These are phyloP conservation scores for Ganaspis brasiliensis DNA, from an alignment of 2,888 invertebrate species.

Conservation along the genomic window DNA sequence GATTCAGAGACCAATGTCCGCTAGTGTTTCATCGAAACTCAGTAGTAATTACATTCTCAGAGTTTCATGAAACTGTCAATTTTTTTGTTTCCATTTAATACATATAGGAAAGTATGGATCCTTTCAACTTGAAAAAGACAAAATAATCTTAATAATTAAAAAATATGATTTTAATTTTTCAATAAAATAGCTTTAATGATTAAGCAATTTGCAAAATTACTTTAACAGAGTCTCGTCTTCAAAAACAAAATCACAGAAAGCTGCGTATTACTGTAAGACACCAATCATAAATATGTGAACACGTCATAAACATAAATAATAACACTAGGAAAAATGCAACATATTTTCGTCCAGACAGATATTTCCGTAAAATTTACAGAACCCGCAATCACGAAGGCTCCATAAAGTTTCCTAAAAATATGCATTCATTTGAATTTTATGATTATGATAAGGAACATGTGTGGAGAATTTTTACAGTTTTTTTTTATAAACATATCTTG, in stretches of 20 bases:
- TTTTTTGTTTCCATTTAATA: not conserved
- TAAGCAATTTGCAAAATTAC: too few relatives aligned
- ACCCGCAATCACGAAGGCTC: not conserved
- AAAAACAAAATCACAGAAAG: not conserved
- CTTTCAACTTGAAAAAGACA: too few relatives aligned
- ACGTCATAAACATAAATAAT: constrained; percentile 12
- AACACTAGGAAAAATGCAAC: constrained; percentile 6
- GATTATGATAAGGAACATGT: not conserved
- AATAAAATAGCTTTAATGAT: too few relatives aligned
- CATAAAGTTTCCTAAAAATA: not conserved
- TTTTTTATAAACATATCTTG: too few relatives aligned
- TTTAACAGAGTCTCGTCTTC: too few relatives aligned
- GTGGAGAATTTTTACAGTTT: constrained; percentile 4
- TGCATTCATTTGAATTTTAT: not conserved
- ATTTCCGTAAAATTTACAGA: not conserved
- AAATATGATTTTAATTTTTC: too few relatives aligned
- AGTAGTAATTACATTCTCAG: not conserved
- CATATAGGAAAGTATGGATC: too few relatives aligned
- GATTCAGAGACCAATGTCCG: not conserved
- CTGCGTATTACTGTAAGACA: not conserved
- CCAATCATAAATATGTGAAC: constrained; percentile 1
- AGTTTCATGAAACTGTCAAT: constrained; percentile 1
- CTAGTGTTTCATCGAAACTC: constrained; percentile 8
- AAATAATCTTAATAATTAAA: too few relatives aligned
- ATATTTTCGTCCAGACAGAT: not conserved